Conservation (phyloP, 2,888 invertebrate genomes). For the Morpho achilles region DNA sequence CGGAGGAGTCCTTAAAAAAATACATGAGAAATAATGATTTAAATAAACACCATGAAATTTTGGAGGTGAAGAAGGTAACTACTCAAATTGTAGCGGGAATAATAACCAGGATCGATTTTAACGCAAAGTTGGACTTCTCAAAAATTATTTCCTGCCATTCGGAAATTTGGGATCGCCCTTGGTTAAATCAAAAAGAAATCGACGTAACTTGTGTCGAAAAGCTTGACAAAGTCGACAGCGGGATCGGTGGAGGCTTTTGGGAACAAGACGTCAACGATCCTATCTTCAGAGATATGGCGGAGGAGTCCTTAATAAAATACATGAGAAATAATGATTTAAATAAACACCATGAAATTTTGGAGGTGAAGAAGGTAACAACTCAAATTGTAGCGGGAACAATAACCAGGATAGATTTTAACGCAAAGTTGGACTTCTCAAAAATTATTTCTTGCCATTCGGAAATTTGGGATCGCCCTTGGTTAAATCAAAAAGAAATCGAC, state of each 20-base stretch:
- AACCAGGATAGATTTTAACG: constrained; percentile 2
- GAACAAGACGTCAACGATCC: neutral
- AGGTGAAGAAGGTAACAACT: constrained; percentile 4
- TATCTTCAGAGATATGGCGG: neutral
- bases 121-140: neutral
- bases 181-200: constrained; percentile 2
- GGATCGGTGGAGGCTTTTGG: neutral
- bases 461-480: neutral
- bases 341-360: neutral
- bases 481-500: constrained; percentile 25
- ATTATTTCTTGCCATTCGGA: neutral
- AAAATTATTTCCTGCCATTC: neutral
- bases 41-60: neutral
- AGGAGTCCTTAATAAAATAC: neutral
- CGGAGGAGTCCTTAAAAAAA: neutral
- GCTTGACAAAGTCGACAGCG: no score
- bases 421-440: neutral
- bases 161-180: constrained; percentile 4
- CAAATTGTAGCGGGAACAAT: constrained; percentile 3
- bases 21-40: neutral
- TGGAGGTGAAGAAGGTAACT: neutral
- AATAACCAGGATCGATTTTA: constrained; percentile 5
- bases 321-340: neutral
- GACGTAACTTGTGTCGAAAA: neutral
- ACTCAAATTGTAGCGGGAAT: constrained; percentile 7